Conservation (phyloP, 2,888 invertebrate genomes). For the Megastigmus dorsalis region DNA sequence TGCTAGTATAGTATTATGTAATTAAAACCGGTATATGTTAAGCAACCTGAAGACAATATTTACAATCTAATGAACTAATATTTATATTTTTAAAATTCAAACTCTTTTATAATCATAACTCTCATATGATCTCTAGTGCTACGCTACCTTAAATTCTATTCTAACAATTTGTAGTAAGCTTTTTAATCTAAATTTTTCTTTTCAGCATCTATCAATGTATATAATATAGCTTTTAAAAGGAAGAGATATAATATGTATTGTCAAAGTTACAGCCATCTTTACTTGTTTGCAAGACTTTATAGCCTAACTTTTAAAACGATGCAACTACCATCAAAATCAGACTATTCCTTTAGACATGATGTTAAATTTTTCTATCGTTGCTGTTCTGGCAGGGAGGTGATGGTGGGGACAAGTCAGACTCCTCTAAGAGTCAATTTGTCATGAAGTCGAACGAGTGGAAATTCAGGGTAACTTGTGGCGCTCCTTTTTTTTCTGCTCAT, state of each 20-base stretch:
- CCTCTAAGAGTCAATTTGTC: conserved; percentile 74
- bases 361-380: conserved; percentile 60
- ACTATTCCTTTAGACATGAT: conserved; percentile 19
- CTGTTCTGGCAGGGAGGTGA: conserved; percentile 75
- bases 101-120: conserved; percentile 4
- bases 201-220: conserved; percentile 46
- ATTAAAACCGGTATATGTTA: conserved; percentile 31
- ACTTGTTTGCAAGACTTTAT: not conserved
- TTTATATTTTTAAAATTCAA: not conserved
- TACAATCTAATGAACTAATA: conserved; percentile 35
- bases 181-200: conserved; percentile 52
- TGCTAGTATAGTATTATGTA: conserved; percentile 39
- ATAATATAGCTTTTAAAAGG: conserved; percentile 27
- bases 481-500: conserved; percentile 63
- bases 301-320: conserved; percentile 20
- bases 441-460: conserved; percentile 81
- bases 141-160: conserved; percentile 36
- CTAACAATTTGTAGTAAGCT: conserved; percentile 25
- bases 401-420: conserved; percentile 76
- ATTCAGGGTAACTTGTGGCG: conserved; percentile 79
- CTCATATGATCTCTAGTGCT: not conserved
- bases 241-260: conserved; percentile 25
- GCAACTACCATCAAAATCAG: conserved; percentile 9
- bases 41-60: conserved; percentile 18
- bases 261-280: conserved; percentile 33